phyloP scores from a whole-genome alignment of 2,888 invertebrate species.

The Morinoia aosen region DNA sequence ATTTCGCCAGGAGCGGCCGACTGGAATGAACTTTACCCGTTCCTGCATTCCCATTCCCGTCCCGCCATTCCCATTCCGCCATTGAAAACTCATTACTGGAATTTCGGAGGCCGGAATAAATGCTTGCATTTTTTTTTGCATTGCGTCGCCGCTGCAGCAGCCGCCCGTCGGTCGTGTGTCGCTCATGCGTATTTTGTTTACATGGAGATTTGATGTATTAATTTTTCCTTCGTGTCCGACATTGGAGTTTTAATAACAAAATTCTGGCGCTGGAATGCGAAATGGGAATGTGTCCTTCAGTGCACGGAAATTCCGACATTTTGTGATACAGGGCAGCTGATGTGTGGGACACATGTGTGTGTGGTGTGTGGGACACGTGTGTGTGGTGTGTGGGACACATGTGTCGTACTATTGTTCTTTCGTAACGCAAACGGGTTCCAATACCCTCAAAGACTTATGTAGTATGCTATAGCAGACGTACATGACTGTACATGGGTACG shows the following conservation, averaged over 20 bases:
- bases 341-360: neutral
- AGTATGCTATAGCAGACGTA: too few species aligned
- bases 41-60: neutral
- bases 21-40: neutral
- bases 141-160: neutral
- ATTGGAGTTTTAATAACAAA: slow-evolving; percentile 13
- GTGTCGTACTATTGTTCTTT: neutral
- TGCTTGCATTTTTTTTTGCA: slow-evolving; percentile 35
- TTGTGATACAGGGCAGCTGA: slow-evolving; percentile 1
- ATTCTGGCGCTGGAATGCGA: neutral
- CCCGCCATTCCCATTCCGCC: neutral
- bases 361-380: neutral
- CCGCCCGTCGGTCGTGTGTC: neutral
- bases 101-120: neutral
- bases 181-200: neutral
- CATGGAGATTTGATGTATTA: slow-evolving; percentile 32
- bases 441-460: too few species aligned
- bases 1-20: neutral
- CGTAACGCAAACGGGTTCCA: too few species aligned
- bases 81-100: slow-evolving; percentile 36
- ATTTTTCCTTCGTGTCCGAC: neutral
- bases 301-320: slow-evolving; percentile 12
- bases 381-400: neutral
- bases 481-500: too few species aligned
- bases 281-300: slow-evolving; percentile 16